Conservation (phyloP, 2,113 vertebrate genomes). For the Macroglossus sobrinus region DNA sequence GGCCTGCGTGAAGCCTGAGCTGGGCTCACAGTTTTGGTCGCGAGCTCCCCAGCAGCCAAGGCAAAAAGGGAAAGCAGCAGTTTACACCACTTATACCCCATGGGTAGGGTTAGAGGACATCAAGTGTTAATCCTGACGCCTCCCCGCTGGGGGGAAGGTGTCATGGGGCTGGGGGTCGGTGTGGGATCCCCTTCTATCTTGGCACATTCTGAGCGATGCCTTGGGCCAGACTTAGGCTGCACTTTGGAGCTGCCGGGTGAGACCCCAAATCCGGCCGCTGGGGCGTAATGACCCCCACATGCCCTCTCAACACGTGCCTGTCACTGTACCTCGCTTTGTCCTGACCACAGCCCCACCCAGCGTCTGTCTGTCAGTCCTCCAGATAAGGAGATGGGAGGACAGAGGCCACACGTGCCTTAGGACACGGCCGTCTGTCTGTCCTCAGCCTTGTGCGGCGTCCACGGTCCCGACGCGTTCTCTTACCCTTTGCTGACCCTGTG, state of each 20-base stretch:
- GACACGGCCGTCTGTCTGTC: fast-evolving
- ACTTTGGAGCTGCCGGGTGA: background rate
- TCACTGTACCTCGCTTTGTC: fast-evolving
- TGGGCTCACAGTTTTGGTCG: background rate
- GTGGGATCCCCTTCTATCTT: background rate
- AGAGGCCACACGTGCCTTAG: too few relatives aligned
- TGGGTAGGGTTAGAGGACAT: background rate
- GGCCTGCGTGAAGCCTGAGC: background rate
- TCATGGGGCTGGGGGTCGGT: background rate
- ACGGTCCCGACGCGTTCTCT: too few relatives aligned
- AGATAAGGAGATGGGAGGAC: fast-evolving
- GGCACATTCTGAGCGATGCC: background rate
- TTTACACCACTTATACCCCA: too few relatives aligned
- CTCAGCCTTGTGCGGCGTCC: background rate
- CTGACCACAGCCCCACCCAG: background rate
- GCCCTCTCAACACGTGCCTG: fast-evolving
- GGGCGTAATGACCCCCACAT: fast-evolving
- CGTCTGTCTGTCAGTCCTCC: fast-evolving
- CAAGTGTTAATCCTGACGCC: background rate
- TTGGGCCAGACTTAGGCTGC: background rate
- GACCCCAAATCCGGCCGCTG: background rate
- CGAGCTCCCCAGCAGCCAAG: background rate
- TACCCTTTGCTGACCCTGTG: too few relatives aligned
- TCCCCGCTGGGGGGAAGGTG: background rate
- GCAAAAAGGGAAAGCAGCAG: background rate